Conservation (phyloP, 2,113 vertebrate genomes). For the Delphinapterus leucas region DNA sequence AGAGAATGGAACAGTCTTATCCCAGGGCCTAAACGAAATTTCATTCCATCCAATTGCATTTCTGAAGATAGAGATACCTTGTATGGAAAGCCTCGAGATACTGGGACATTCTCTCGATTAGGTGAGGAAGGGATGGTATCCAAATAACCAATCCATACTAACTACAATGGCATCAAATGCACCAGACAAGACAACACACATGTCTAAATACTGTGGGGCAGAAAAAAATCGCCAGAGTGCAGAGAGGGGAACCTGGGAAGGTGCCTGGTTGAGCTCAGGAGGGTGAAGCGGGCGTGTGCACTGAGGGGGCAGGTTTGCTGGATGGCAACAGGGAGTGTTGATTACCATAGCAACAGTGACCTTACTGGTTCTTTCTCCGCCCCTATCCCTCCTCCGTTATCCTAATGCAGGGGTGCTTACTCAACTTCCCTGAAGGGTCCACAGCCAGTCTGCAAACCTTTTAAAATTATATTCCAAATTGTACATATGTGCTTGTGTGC, state of each 20-base stretch:
- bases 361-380: too few relatives aligned
- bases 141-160: neutral
- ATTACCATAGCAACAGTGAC: neutral
- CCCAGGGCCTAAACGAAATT: neutral
- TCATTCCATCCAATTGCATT: neutral
- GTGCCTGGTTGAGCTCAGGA: neutral
- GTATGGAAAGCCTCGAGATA: neutral
- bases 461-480: neutral
- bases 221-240: too few relatives aligned
- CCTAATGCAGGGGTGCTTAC: neutral
- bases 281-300: neutral
- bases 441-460: neutral
- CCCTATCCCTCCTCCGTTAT: neutral
- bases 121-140: neutral
- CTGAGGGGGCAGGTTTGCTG: fast-evolving
- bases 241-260: neutral
- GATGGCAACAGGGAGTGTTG: neutral
- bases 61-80: neutral
- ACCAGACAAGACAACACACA: neutral
- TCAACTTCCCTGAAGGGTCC: neutral
- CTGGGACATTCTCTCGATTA: neutral
- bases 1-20: neutral
- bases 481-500: neutral
- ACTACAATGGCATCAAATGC: neutral
- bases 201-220: neutral